Base-by-base conservation (phyloP, 2,888 invertebrate species). In the Tipula confusa region DNA sequence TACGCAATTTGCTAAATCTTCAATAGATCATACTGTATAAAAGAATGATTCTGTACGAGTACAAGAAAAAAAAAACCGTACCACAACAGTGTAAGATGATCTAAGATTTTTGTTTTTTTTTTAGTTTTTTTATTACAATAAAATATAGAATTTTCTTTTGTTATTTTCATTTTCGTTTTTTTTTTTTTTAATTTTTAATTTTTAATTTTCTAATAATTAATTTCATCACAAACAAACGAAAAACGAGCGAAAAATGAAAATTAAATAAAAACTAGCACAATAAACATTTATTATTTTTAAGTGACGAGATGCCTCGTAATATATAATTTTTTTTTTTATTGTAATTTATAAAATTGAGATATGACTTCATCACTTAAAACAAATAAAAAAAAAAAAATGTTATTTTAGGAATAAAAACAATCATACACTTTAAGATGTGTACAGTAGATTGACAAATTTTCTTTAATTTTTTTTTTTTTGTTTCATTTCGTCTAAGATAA, bases 351-450 rank as follows among this genome's bases (percentile, higher is more conserved):
- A 80, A 29, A 15, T 29, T 29, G 80, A 29, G 29, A 80, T 80
- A 29, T 80, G 29, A 29, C 80, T 80, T 29, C 80, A 80, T 80
- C 29, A 80, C 29, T 29, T 29, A 80, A 80, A 80, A 80, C 29
- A 80, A 80, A 80, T 80, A 80, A 80, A 80, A 80, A 48, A 15
- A 29, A 29, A 29, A 29, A 80, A n/a, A 29, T 80, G 80, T 29
- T 80, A 80, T 80, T 80, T 80, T 64, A 64, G 64, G 80, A 80
- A 29, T 29, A 80, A 80, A 80, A 29, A 80, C 80, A 80, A 80
- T 80, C 80, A 29, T 80, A 29, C 29, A 28, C 13, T 80, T 3
- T 64, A 64, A 64, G 64, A 64, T 64, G 64, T 64, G 64, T 64
- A 64, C 64, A 24, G 64, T 64, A 64, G 64, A 64, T 64, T 64